Evolutionary conservation across 1,140 invertebrate genomes (phyloP).

Genomic region (Laodelphax striatellus): DNA sequence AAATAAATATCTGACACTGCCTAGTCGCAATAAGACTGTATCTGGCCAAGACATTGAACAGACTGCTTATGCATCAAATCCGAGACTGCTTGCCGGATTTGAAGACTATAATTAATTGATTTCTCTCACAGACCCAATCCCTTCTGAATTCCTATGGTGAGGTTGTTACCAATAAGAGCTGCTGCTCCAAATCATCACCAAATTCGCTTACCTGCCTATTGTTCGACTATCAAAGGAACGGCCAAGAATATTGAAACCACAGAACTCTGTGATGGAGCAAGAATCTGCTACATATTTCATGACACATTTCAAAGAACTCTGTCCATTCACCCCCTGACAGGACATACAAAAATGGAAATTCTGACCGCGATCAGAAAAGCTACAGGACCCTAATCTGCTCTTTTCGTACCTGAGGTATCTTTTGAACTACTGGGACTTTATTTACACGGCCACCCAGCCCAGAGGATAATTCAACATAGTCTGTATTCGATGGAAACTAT

Average conservation of each 20-base stretch:
- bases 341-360: too few relatives aligned
- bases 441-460: too few relatives aligned
- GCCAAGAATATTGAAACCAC: conserved; percentile 96
- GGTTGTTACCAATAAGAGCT: conserved; percentile 91
- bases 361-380: too few relatives aligned
- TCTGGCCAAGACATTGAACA: conserved; percentile 92
- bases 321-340: too few relatives aligned
- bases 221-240: conserved; percentile 94
- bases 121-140: conserved; percentile 95
- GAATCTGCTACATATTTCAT: too few relatives aligned
- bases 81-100: conserved; percentile 95
- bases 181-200: conserved; percentile 95
- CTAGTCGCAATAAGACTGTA: conserved; percentile 94
- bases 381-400: too few relatives aligned
- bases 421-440: too few relatives aligned
- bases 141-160: conserved; percentile 93
- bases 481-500: too few relatives aligned
- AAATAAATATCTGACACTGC: conserved; percentile 93
- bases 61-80: conserved; percentile 99
- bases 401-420: too few relatives aligned
- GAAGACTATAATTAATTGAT: conserved; percentile 94
- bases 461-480: too few relatives aligned
- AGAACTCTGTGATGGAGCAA: too few relatives aligned
- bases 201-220: conserved; percentile 98
- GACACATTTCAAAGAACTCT: too few relatives aligned